Evolutionary conservation across 2,113 vertebrate genomes (phyloP).

Genomic region (Microtus oregoni): DNA sequence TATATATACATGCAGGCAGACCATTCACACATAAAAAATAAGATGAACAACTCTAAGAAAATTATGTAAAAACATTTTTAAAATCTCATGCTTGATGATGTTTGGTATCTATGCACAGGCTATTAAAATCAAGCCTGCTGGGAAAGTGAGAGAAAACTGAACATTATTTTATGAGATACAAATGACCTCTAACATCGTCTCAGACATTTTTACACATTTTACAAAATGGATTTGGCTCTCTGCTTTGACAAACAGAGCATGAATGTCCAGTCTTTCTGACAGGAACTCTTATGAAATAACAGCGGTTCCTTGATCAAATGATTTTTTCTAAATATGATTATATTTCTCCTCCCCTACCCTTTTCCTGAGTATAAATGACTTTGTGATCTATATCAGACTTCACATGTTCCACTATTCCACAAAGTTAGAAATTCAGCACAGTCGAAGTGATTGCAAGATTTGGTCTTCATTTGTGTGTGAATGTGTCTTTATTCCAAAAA

Average conservation of each 20-base stretch:
- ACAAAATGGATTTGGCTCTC: slow-evolving; percentile 19
- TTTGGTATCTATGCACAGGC: neutral
- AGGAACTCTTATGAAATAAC: neutral
- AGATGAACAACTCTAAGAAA: neutral
- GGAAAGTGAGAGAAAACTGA: slow-evolving; percentile 53
- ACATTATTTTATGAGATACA: neutral
- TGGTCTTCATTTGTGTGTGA: neutral
- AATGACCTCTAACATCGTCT: slow-evolving; percentile 37
- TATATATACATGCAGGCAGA: no score
- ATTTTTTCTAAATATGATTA: neutral
- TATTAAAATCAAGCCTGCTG: neutral
- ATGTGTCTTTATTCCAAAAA: slow-evolving; percentile 5
- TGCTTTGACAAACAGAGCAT: neutral
- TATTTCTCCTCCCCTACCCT: neutral
- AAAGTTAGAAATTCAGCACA: neutral
- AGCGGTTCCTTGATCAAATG: neutral
- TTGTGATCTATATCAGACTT: slow-evolving; percentile 2
- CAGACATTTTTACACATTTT: neutral
- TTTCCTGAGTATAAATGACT: neutral
- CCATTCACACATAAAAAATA: neutral
- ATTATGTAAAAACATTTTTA: slow-evolving; percentile 13
- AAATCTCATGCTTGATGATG: slow-evolving; percentile 33
- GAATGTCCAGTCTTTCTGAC: neutral
- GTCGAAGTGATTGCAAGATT: neutral
- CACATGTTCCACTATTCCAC: neutral